Evolutionary conservation across 1,140 invertebrate species (phyloP), one percentile per base, ranked within the genome.

Genomic region (Heliconius congener): DNA sequence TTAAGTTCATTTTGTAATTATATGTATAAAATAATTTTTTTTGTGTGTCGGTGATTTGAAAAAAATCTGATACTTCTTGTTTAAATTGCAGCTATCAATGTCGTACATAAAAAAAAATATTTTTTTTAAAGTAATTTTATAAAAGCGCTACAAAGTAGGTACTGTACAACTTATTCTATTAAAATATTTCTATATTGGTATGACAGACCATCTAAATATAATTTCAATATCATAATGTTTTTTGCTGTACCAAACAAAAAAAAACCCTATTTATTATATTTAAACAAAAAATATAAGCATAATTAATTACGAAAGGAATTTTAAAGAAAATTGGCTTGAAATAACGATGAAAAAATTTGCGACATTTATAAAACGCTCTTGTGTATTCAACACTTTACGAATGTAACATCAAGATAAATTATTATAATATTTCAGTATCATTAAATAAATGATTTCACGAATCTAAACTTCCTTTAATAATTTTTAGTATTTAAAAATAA

Each of bases 381-480:
- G 60, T 66, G 60, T 60, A 27, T 66, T 66, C 60, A 66, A 66
- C 60, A 30, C 60, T 27, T 66, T 57, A 71, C 74, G 34, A 73
- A 72, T 80, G 66, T 74, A 30, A 66, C 79, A 73, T 71, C 19
- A 81, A 60, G 75, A 81, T 66, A 74, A 81, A 81, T 76, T 60
- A 57, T 42, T 70, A 55, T 74, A 74, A 83, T 81, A 76, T 76
- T 79, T 79, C 42, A 80, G 66, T 71, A 30, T 52, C 66, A 50
- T 34, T 39, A 71, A 23, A 42, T 52, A 74, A 71, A 42, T 57
- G 57, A 76, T 76, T 39, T 74, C 11, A 39, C 8, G 37, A 60
- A 11, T 75, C 73, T 72, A 70, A 70, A 76, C 66, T 79, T 76
- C 50, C 74, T 79, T 70, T 72, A 19, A 3, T 3, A 3, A 11